Base-by-base conservation (phyloP, 1,140 invertebrate genomes). In the Sycophaga agraensis region DNA sequence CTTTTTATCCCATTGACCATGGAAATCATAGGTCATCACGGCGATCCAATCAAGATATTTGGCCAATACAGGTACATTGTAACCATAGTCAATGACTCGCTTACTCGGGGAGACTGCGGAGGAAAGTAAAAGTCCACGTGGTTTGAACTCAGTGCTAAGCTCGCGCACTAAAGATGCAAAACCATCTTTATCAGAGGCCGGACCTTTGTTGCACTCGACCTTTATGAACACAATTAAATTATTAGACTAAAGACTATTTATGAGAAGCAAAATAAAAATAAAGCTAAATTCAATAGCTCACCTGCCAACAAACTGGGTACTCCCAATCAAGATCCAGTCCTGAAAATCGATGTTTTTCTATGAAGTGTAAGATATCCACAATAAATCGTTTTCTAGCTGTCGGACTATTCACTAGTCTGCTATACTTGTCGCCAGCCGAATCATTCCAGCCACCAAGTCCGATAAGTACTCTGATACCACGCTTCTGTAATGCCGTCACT, bases 21-120 rank as follows among this genome's bases (percentile, higher is more conserved):
- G 91, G 73, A 89, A 93, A 73, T 93, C 91, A 72, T 94, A 94
- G 0, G 89, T 86, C 92, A 93, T 94, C 0, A 94, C 85, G 12
- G 90, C 87, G 63, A 95, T 91, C 89, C 91, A 94, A 73, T 94
- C 90, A 53, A 94, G 81, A 71, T 91, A 88, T 17, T 82, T 80
- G 0, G 85, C 85, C 3, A 94, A 68, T 2, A 80, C 74, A 2
- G 89, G 87, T 0, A 93, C 86, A 68, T 93, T 89, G 69, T 94
- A 94, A 8, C 86, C 89, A 21, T 68, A 69, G 64, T 83, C 81
- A 6, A 83, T 77, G 5, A 83, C 80, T 43, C 73, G 68, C 71
- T 82, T 84, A 66, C 82, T 86, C 2, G 85, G 83, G 4, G 85
- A 87, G 4, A 87, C 85, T 4, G 85, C 84, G 16, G 84, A 78